Conservation (phyloP, 2,888 invertebrate species). For the Tridacna crocea region DNA sequence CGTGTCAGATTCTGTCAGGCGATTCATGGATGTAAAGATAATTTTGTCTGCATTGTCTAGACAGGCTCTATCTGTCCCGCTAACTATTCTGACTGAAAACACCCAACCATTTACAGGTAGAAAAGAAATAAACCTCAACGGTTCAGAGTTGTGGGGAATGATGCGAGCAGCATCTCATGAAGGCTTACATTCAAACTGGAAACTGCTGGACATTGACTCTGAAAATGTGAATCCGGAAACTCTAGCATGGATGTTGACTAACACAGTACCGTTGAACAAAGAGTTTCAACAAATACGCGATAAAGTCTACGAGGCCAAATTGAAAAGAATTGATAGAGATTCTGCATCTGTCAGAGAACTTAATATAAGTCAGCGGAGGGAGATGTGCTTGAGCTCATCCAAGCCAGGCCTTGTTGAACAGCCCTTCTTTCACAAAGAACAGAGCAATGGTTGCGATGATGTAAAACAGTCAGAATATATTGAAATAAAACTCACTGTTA, state of each 20-base stretch:
- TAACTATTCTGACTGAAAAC: not conserved
- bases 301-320: not conserved
- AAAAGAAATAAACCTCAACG: conserved; percentile 6
- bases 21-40: not conserved
- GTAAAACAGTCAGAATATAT: no score
- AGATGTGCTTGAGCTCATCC: no score
- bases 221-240: conserved; percentile 5
- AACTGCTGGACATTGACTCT: conserved; percentile 1
- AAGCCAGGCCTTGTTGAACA: no score
- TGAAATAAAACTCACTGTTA: not conserved
- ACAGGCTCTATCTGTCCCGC: not conserved
- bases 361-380: not conserved
- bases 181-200: not conserved
- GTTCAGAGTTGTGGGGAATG: conserved; percentile 50
- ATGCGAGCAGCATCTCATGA: conserved; percentile 24
- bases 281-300: not conserved
- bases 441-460: no score
- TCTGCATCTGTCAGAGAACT: not conserved
- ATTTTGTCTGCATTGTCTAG: not conserved
- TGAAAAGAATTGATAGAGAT: not conserved
- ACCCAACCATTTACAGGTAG: not conserved
- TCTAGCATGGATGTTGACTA: conserved; percentile 44
- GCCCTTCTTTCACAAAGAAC: no score
- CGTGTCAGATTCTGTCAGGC: not conserved
- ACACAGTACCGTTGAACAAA: not conserved